These are phyloP conservation scores for Actias luna DNA, from an alignment of 2,888 invertebrate genomes.

Conservation along the genomic window DNA sequence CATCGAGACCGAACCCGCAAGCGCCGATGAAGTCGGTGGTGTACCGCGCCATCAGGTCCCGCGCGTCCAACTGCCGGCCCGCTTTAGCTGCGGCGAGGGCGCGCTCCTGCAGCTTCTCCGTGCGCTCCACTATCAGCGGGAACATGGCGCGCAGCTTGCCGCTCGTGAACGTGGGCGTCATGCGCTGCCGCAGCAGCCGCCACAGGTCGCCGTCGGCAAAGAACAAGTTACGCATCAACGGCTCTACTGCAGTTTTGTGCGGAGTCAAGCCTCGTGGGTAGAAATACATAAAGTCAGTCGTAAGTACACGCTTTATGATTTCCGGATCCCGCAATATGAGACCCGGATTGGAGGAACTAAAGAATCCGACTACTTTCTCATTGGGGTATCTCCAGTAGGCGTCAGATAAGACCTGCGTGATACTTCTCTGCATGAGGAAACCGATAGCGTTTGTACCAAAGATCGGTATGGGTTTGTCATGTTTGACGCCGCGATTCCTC, in stretches of 20 bases:
- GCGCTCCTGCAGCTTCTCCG: slow-evolving; percentile 47
- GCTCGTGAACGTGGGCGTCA: slow-evolving; percentile 61
- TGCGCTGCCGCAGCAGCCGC: slow-evolving; percentile 57
- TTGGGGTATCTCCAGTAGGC: slow-evolving; percentile 51
- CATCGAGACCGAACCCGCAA: slow-evolving; percentile 58
- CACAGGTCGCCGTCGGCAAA: slow-evolving; percentile 61
- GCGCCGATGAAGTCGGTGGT: slow-evolving; percentile 63
- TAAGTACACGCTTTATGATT: neutral
- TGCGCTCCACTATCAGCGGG: slow-evolving; percentile 55
- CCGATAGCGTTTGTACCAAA: slow-evolving; percentile 43
- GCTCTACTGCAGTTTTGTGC: slow-evolving; percentile 46
- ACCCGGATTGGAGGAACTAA: neutral
- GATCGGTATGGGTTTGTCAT: slow-evolving; percentile 33
- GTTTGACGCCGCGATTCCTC: neutral
- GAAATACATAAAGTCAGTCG: slow-evolving; percentile 15
- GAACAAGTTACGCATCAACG: slow-evolving; percentile 54
- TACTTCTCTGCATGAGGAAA: slow-evolving; percentile 40
- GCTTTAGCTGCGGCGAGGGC: slow-evolving; percentile 36
- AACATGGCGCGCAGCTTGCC: slow-evolving; percentile 65
- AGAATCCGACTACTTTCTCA: slow-evolving; percentile 36
- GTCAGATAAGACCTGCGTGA: slow-evolving; percentile 42
- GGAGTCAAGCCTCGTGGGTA: slow-evolving; percentile 45
- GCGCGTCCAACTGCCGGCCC: slow-evolving; percentile 42
- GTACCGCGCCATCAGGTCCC: slow-evolving; percentile 62
- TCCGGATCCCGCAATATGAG: neutral